A percentile compares a stretch with the other conserved stretches of the same genome.
These are phyloP conservation scores for Chitala chitala DNA, from an alignment of 2,113 vertebrate species.

Conservation along the genomic window DNA sequence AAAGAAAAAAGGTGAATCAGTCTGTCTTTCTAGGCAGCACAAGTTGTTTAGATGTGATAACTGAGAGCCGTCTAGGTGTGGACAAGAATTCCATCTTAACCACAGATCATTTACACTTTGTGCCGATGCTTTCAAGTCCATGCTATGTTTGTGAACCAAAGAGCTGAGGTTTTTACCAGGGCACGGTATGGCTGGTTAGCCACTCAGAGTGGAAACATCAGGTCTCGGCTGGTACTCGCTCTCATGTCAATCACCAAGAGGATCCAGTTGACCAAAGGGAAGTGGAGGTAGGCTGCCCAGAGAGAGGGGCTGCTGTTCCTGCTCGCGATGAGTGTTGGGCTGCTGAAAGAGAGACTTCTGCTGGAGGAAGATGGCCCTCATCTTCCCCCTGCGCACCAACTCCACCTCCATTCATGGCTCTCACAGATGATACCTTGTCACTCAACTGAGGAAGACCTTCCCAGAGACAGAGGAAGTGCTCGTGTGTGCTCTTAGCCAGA, in stretches of 20 bases:
- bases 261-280: conserved; percentile 59
- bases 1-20: too few species aligned
- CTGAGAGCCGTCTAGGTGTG: too few species aligned
- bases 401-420: conserved; percentile 31
- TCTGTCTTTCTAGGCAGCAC: too few species aligned
- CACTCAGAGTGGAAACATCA: conserved; percentile 23
- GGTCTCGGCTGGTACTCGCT: conserved; percentile 28
- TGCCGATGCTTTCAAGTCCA: conserved; percentile 14
- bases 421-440: conserved; percentile 21
- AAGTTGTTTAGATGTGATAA: too few species aligned
- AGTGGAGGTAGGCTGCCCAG: conserved; percentile 32
- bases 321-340: conserved; percentile 48
- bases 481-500: conserved; percentile 34
- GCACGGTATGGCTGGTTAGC: conserved; percentile 24
- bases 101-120: background rate
- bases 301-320: conserved; percentile 57
- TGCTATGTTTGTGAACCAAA: background rate
- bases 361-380: conserved; percentile 54
- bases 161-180: conserved; percentile 26
- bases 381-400: background rate
- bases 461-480: conserved; percentile 39
- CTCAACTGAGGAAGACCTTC: conserved; percentile 31
- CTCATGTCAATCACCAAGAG: conserved; percentile 52
- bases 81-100: background rate
- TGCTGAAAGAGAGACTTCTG: conserved; percentile 56